These are phyloP conservation scores for Tauraco hartlaubi DNA, from an alignment of 2,797 vertebrate species.

Conservation along the genomic window DNA sequence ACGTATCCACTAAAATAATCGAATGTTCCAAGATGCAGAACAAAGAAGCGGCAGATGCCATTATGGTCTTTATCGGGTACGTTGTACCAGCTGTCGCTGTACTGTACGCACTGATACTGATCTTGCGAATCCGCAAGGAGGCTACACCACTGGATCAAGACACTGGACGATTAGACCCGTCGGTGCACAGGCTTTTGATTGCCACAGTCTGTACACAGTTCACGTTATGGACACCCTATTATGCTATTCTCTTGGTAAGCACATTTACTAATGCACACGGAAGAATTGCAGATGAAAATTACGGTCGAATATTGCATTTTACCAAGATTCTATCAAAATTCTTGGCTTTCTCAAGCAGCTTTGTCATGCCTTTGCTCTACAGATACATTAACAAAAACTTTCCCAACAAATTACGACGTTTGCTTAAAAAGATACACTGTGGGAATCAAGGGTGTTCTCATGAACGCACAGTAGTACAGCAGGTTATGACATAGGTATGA, in stretches of 20 bases:
- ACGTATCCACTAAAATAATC: conserved; percentile 91
- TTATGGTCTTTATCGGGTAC: conserved; percentile 95
- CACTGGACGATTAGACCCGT: conserved; percentile 89
- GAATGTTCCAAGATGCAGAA: conserved; percentile 98
- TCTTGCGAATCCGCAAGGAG: conserved; percentile 91
- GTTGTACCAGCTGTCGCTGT: conserved; percentile 91
- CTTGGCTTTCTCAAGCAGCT: conserved; percentile 94
- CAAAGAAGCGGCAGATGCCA: conserved; percentile 92
- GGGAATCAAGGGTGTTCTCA: conserved; percentile 85
- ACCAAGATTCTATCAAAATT: conserved; percentile 87
- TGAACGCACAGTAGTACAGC: conserved; percentile 88
- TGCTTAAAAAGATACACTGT: conserved; percentile 90
- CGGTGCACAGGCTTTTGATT: conserved; percentile 91
- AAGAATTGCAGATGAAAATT: conserved; percentile 68
- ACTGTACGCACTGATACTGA: conserved; percentile 90
- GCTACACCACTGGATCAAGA: conserved; percentile 94
- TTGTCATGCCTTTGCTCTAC: conserved; percentile 93
- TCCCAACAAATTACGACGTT: conserved; percentile 87
- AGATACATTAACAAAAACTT: conserved; percentile 94
- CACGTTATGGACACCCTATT: conserved; percentile 94
- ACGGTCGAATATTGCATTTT: conserved; percentile 84
- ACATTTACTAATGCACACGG: conserved; percentile 83
- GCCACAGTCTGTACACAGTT: conserved; percentile 94
- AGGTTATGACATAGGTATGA: conserved; percentile 84
- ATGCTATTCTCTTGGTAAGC: conserved; percentile 90